These are phyloP conservation scores for Cliona cf. orientalis DNA, from an alignment of 37 sponge, comb jelly and placozoan genomes.

Conservation along the genomic window DNA sequence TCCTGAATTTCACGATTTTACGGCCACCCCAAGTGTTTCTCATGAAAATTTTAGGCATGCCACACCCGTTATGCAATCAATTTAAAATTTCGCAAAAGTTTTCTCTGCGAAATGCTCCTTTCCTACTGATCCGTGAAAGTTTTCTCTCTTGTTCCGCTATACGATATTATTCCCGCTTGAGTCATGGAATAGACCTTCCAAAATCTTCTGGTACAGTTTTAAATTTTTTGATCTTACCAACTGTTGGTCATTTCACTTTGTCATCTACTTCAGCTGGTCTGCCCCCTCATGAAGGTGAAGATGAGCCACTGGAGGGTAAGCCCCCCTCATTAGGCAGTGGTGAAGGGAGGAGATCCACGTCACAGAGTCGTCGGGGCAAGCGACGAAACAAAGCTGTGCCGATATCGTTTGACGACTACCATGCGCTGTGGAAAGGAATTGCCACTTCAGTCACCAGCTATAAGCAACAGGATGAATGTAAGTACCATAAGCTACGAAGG, in stretches of 20 bases:
- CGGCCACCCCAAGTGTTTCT: too few relatives aligned
- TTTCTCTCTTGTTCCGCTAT: background rate
- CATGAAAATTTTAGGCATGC: too few relatives aligned
- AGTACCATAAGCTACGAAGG: slow-evolving; percentile 19
- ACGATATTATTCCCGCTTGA: background rate
- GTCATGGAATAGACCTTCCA: background rate
- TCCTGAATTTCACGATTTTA: too few relatives aligned
- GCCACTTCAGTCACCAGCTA: slow-evolving; percentile 69
- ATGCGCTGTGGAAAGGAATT: slow-evolving; percentile 77
- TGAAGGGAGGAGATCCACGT: background rate
- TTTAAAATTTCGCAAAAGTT: too few relatives aligned
- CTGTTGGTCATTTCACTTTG: background rate
- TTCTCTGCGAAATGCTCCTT: too few relatives aligned
- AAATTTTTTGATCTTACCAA: background rate
- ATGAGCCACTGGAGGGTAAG: too few relatives aligned
- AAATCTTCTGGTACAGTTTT: background rate
- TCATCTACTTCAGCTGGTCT: slow-evolving; percentile 61
- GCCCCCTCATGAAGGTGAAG: slow-evolving; percentile 38
- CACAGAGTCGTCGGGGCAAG: background rate
- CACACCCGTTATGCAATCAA: too few relatives aligned
- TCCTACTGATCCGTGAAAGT: too few relatives aligned
- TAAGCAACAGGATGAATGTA: slow-evolving; percentile 9
- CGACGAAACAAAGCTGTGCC: slow-evolving; percentile 2
- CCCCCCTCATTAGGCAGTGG: slow-evolving; percentile 9
- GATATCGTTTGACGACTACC: slow-evolving; percentile 85